These are phyloP conservation scores for Thinocorus orbignyianus DNA, from an alignment of 2,113 vertebrate species.

Conservation along the genomic window DNA sequence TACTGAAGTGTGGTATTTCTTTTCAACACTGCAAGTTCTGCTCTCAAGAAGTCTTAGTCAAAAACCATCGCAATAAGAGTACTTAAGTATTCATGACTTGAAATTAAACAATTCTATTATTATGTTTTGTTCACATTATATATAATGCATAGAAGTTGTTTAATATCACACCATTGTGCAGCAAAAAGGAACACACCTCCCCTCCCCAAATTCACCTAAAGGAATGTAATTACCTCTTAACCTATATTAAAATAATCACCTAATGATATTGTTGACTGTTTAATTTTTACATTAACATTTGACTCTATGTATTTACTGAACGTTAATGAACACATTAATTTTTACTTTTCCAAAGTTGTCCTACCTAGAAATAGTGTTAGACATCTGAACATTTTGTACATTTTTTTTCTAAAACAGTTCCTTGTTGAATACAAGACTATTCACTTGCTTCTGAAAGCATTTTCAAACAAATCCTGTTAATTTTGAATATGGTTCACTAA, in stretches of 20 bases:
- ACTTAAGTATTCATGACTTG: background rate
- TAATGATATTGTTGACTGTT: conserved; percentile 34
- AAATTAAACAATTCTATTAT: background rate
- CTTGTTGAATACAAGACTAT: conserved; percentile 20
- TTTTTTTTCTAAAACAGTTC: conserved; percentile 28
- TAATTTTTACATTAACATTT: conserved; percentile 40
- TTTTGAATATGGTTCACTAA: conserved; percentile 61
- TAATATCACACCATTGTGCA: background rate
- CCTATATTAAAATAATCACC: background rate
- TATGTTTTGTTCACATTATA: background rate
- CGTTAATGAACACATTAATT: conserved; percentile 38
- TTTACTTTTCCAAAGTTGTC: conserved; percentile 6
- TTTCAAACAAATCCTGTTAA: conserved; percentile 58
- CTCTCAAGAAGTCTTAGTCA: background rate
- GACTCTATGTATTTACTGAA: background rate
- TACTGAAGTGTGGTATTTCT: background rate
- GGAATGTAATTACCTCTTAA: conserved; percentile 25
- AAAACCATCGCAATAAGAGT: background rate
- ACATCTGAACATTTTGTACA: background rate
- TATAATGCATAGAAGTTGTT: background rate
- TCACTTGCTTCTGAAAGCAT: conserved; percentile 34
- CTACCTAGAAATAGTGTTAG: background rate
- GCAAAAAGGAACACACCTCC: background rate
- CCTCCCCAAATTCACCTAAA: background rate
- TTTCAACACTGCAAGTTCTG: background rate